Base-by-base conservation (phyloP, 2,797 vertebrate genomes). In the Microtus agrestis region DNA sequence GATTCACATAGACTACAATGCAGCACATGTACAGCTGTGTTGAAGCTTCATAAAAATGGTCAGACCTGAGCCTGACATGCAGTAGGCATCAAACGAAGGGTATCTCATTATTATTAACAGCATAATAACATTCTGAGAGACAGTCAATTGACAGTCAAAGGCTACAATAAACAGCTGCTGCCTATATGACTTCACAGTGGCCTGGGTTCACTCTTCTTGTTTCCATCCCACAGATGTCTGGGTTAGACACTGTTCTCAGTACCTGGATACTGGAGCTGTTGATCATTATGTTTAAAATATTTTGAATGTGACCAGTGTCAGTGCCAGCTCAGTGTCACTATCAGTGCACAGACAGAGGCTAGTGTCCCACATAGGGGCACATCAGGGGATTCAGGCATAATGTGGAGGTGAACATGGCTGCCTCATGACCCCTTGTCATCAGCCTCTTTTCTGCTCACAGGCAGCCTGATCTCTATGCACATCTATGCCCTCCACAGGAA, bases 401-500 rank as follows among this genome's bases (percentile, higher is more conserved):
- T 29, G 21, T 94, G 46, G 77, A 89, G 74, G 65, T 46, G 25
- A 56, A 23, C 34, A 12, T 51, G 59, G 37, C 48, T 67, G 21
- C 82, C 8, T 14, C 19, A 94, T 11, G 48, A 43, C 46, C 59
- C 43, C 54, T 93, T 51, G 37, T 93, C 61, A 95, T 51, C 46
- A 94, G 37, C 7, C 19, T 93, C 65, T 94, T 97, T 94, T 96
- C 85, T 94, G 59, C 48, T 67, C 37, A 12, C 92, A 98, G 98
- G 97, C 34, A 95, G 95, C 65, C 76, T 98, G 80, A 17, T 98
- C 43, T 97, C 98, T 93, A 71, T 98, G 84, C 97, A 98, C 93
- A 97, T 98, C 91, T 98, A 98, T 56, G 96, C 95, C 15, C 97
- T 98, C 74, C 96, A 98, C 31, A 97, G 97, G 85, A 98, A 97